Percentiles rank a stretch among this genome's conserved stretches.
These are phyloP conservation scores for Notamacropus eugenii DNA, from an alignment of 2,797 vertebrate genomes.

Conservation along the genomic window DNA sequence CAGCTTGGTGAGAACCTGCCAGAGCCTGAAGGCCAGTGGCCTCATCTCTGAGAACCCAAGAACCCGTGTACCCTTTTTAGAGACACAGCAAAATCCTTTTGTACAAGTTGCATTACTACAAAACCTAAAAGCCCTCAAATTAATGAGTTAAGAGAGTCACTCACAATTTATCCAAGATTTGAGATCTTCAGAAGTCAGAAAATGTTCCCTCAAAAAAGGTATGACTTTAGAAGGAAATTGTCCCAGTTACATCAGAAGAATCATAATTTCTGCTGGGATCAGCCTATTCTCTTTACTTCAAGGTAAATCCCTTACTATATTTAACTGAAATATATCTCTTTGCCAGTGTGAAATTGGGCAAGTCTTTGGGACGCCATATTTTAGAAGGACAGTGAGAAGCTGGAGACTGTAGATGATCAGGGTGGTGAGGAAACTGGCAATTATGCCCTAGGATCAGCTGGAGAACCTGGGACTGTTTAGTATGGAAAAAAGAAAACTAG, in stretches of 20 bases:
- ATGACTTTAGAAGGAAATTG: slow-evolving; percentile 28
- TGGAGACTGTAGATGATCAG: not conserved
- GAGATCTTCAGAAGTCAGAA: slow-evolving; percentile 48
- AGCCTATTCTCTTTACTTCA: not conserved
- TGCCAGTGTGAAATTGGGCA: not conserved
- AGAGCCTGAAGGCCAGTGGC: not conserved
- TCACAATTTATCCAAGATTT: slow-evolving; percentile 50
- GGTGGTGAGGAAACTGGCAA: not conserved
- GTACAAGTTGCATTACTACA: not conserved
- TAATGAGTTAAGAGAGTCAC: slow-evolving; percentile 51
- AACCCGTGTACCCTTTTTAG: not conserved
- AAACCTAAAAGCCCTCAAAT: slow-evolving; percentile 13
- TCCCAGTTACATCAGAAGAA: slow-evolving; percentile 51
- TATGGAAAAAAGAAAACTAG: not conserved
- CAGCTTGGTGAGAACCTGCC: not conserved
- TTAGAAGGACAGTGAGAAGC: not conserved
- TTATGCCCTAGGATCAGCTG: not conserved
- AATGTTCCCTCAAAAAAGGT: not conserved
- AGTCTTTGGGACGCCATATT: not conserved
- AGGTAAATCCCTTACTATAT: not conserved
- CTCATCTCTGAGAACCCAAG: not conserved
- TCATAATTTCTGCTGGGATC: slow-evolving; percentile 44
- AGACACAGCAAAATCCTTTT: not conserved
- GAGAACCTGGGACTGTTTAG: not conserved
- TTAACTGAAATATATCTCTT: not conserved